Base-by-base conservation (phyloP, 2,888 invertebrate genomes). In the Agriopis marginaria region DNA sequence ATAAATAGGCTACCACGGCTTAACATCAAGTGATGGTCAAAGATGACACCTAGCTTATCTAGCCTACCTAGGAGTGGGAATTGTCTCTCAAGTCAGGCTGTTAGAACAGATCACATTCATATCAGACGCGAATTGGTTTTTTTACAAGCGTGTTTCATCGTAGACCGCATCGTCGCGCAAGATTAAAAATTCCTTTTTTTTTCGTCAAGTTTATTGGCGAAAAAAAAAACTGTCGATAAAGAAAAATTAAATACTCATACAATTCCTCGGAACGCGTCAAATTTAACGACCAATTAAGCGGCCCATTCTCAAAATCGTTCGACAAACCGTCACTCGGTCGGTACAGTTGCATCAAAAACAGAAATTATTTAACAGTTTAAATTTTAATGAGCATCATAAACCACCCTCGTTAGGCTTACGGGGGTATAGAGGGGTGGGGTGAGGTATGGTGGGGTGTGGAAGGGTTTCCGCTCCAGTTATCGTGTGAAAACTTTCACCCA, bases 401-500 rank as follows among this genome's bases (percentile, higher is more conserved):
- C 72, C 78, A 73, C 75, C 77, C 79, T 79, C 79, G 78, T 80
- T 77, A 78, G 63, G 74, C 76, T 71, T 71, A 62, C n/a, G 39
- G 68, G 70, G 75, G 70, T 73, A 72, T 17, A 14, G 32, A 23
- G 58, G 58, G 45, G 45, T 44, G 23, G 45, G 44, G 11, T 4
- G 55, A 7, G 71, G 71, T 44, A 71, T 73, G 75, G 69, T 67
- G 79, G 79, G 76, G 72, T 73, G 75, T 71, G 75, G 70, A 74
- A 77, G 77, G 78, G 71, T 83, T 89, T 88, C 86, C 89, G 88
- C 89, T 84, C 89, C 86, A 89, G 90, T 90, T 91, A 89, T 88
- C 90, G 89, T 83, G 88, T 86, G 89, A 89, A 90, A 92, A 92
- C 89, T 91, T 90, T 89, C 87, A 80, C 84, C 87, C 87, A 89